Evolutionary conservation across 1,140 invertebrate genomes (phyloP).

Genomic region (Aphelinus certus): DNA sequence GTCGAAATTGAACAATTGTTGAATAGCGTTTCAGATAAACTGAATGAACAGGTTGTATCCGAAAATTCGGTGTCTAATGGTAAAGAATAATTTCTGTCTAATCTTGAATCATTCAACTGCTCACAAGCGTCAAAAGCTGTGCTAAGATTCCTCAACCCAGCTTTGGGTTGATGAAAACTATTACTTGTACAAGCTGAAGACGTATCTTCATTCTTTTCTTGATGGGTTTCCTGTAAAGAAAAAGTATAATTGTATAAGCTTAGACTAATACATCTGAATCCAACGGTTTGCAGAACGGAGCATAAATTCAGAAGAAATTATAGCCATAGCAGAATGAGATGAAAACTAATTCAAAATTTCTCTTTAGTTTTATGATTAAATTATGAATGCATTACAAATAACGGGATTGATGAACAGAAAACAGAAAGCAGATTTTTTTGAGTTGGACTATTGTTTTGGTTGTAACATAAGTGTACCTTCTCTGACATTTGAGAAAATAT

Average conservation of each 20-base stretch:
- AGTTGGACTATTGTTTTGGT: no score
- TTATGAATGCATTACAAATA: no score
- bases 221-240: conserved; percentile 1
- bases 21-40: conserved; percentile 15
- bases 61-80: not conserved
- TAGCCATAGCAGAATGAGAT: no score
- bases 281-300: not conserved
- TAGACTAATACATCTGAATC: not conserved
- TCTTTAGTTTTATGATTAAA: no score
- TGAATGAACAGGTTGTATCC: conserved; percentile 17
- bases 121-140: conserved; percentile 55
- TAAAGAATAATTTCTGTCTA: conserved; percentile 23
- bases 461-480: no score
- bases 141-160: conserved; percentile 50
- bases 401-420: no score
- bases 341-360: no score
- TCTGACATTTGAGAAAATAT: no score
- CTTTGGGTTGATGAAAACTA: conserved; percentile 36
- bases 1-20: not conserved
- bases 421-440: no score
- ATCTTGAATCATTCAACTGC: conserved; percentile 42
- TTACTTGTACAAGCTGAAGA: conserved; percentile 16
- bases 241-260: not conserved
- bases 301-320: no score
- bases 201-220: conserved; percentile 19